phyloP scores from a whole-genome alignment of 2,888 invertebrate species.

The Brassicogethes aeneus region DNA sequence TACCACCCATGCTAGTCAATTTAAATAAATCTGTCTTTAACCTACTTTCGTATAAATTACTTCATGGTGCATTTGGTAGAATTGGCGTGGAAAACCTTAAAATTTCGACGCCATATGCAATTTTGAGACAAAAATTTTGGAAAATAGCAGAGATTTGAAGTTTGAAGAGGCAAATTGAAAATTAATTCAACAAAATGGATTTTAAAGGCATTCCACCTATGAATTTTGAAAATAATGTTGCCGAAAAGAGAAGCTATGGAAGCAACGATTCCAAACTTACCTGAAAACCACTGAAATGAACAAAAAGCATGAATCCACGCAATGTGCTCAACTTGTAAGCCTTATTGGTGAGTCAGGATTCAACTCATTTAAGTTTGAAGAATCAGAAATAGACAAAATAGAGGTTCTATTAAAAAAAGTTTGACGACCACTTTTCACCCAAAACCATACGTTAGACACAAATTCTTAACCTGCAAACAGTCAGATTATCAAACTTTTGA shows the following conservation, averaged over 20 bases:
- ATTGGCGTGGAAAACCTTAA: neutral
- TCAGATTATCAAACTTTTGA: slow-evolving; percentile 5
- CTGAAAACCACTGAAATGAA: neutral
- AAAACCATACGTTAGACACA: slow-evolving; percentile 7
- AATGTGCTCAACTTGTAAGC: slow-evolving; percentile 3
- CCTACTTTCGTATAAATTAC: neutral
- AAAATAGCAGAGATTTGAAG: neutral
- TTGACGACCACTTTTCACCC: slow-evolving; percentile 2
- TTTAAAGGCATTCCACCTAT: slow-evolving; percentile 5
- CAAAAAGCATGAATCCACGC: slow-evolving; percentile 1
- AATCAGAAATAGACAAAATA: slow-evolving; percentile 4
- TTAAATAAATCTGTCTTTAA: too few relatives aligned
- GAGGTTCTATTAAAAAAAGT: slow-evolving; percentile 1
- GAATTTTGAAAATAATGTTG: slow-evolving; percentile 6
- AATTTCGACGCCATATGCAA: neutral
- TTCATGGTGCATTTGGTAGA: neutral
- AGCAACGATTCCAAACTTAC: slow-evolving; percentile 2
- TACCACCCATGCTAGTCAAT: neutral
- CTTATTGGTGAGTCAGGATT: slow-evolving; percentile 4
- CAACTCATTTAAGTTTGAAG: slow-evolving; percentile 3
- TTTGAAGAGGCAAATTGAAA: neutral
- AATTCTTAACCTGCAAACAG: slow-evolving; percentile 6
- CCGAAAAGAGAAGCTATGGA: slow-evolving; percentile 17
- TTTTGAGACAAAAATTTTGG: neutral
- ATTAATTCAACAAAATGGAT: slow-evolving; percentile 1